Evolutionary conservation across 2,888 invertebrate species (phyloP).

Genomic region (Falcaria lacertinaria): DNA sequence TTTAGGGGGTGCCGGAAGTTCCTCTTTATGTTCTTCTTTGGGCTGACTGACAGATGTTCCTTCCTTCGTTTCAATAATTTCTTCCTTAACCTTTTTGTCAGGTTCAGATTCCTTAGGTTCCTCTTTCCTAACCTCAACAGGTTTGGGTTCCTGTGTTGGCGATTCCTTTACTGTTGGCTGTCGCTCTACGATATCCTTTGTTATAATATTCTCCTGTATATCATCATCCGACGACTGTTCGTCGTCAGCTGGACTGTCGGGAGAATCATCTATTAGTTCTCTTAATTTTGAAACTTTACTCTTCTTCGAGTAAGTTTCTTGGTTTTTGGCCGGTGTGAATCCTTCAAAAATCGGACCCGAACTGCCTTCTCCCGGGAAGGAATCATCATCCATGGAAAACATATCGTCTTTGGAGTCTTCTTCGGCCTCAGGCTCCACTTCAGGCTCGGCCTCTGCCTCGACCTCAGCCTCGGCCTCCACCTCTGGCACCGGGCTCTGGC

Average conservation of each 20-base stretch:
- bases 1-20: constrained; percentile 47
- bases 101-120: constrained; percentile 35
- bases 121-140: constrained; percentile 35
- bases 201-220: constrained; percentile 37
- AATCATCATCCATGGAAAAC: constrained; percentile 81
- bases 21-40: constrained; percentile 18
- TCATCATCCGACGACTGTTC: constrained; percentile 76
- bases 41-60: constrained; percentile 10
- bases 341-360: constrained; percentile 77
- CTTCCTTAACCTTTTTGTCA: constrained; percentile 30
- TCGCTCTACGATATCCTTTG: constrained; percentile 41
- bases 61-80: constrained; percentile 29
- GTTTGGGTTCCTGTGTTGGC: constrained; percentile 20
- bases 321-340: constrained; percentile 78
- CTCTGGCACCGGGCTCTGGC: neutral
- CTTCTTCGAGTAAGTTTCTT: constrained; percentile 76
- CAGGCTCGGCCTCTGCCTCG: neutral
- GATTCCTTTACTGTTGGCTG: constrained; percentile 31
- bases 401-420: constrained; percentile 81
- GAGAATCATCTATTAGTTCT: constrained; percentile 71
- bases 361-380: constrained; percentile 78
- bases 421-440: constrained; percentile 41
- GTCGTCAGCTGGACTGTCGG: constrained; percentile 72
- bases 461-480: neutral
- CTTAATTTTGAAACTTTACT: constrained; percentile 69